phyloP scores from a whole-genome alignment of 2,888 invertebrate genomes.

The Galerucella calmariensis region DNA sequence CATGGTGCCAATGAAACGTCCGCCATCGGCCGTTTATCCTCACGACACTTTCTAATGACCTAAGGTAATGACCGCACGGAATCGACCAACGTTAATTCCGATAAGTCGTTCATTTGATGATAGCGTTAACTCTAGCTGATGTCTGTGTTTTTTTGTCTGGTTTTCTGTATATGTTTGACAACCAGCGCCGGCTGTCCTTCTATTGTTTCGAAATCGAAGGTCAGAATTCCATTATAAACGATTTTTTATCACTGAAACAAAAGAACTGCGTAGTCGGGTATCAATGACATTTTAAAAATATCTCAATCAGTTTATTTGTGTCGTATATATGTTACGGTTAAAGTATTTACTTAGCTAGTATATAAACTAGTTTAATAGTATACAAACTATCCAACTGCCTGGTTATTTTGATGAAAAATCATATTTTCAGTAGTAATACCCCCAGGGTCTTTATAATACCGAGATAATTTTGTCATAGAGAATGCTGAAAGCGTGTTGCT shows the following conservation, averaged over 20 bases:
- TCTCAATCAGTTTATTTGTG: neutral
- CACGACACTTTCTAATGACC: slow-evolving; percentile 56
- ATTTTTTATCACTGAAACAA: neutral
- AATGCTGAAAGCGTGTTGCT: no score
- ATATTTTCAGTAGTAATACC: no score
- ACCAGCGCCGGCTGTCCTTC: slow-evolving; percentile 2
- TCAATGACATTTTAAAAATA: neutral
- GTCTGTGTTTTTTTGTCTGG: slow-evolving; percentile 9
- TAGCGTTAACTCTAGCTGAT: slow-evolving; percentile 12
- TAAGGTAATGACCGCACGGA: slow-evolving; percentile 54
- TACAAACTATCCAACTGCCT: no score
- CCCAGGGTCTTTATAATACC: no score
- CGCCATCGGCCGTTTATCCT: slow-evolving; percentile 50
- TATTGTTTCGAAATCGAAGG: slow-evolving; percentile 5
- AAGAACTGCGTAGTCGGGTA: neutral
- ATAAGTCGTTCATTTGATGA: slow-evolving; percentile 1
- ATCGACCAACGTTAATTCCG: slow-evolving; percentile 28
- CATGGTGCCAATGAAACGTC: slow-evolving; percentile 47
- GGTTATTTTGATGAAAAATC: no score
- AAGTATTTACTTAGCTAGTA: no score
- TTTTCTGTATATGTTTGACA: neutral
- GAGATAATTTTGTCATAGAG: no score
- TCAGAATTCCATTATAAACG: neutral
- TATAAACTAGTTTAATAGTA: no score
- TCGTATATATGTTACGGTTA: no score